Percentiles rank a stretch among this genome's conserved stretches.
phyloP scores from a whole-genome alignment of 2,888 invertebrate species.

The Tiliacea aurago region DNA sequence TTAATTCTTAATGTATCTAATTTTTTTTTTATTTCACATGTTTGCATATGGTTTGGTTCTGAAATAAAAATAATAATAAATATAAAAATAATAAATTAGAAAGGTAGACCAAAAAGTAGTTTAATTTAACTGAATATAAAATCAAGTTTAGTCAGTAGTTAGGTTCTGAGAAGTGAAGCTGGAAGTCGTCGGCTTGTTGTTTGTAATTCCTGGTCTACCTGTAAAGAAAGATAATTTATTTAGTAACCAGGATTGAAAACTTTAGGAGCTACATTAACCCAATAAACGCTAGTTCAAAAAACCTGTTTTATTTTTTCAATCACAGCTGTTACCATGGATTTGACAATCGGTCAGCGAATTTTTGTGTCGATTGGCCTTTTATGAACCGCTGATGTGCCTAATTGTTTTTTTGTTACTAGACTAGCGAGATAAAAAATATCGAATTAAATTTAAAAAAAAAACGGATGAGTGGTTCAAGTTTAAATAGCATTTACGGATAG shows the following conservation, averaged over 20 bases:
- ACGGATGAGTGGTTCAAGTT: background rate
- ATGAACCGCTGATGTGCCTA: background rate
- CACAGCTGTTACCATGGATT: background rate
- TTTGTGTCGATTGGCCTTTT: background rate
- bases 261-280: background rate
- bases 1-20: too few species aligned
- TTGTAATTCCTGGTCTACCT: background rate
- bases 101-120: too few species aligned
- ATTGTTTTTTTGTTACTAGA: background rate
- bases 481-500: background rate
- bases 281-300: background rate
- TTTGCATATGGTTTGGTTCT: too few species aligned
- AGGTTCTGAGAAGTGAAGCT: background rate
- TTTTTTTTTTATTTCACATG: too few species aligned
- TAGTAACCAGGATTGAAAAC: background rate
- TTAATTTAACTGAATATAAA: too few species aligned
- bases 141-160: background rate
- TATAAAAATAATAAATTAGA: too few species aligned
- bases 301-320: background rate
- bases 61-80: too few species aligned
- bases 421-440: background rate
- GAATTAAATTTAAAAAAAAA: background rate
- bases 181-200: background rate
- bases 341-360: background rate
- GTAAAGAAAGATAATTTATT: background rate